These are phyloP conservation scores for Dissostichus mawsoni DNA, from an alignment of 2,113 vertebrate genomes.

Conservation along the genomic window DNA sequence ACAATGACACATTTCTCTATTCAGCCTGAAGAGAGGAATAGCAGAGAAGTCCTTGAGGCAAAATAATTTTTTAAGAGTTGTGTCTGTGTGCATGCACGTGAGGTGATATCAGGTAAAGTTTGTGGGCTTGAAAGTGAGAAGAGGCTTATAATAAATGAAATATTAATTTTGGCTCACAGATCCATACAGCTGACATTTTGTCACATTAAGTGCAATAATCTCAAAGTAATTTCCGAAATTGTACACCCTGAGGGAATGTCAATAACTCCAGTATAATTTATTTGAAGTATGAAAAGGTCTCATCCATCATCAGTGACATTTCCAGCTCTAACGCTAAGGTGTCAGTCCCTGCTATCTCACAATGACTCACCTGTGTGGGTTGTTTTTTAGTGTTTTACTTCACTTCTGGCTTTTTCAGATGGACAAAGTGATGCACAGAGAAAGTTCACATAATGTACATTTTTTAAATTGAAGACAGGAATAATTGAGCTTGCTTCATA, in stretches of 20 bases:
- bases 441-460: neutral
- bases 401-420: slow-evolving; percentile 4
- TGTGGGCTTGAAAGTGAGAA: neutral
- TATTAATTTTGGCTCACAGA: neutral
- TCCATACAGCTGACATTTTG: slow-evolving; percentile 48
- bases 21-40: slow-evolving; percentile 8
- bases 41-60: slow-evolving; percentile 32
- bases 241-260: slow-evolving; percentile 32
- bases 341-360: neutral
- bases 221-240: slow-evolving; percentile 29
- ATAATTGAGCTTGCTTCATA: neutral
- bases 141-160: slow-evolving; percentile 27
- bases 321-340: neutral
- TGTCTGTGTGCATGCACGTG: neutral
- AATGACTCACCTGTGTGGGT: slow-evolving; percentile 11
- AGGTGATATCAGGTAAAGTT: neutral
- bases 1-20: slow-evolving; percentile 30
- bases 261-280: slow-evolving; percentile 50
- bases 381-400: neutral
- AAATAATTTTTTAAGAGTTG: neutral
- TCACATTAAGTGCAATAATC: slow-evolving; percentile 40
- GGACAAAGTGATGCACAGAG: neutral
- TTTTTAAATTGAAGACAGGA: neutral
- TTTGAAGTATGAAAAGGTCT: slow-evolving; percentile 40
- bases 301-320: slow-evolving; percentile 42